Evolutionary conservation across 2,113 vertebrate species (phyloP).

Genomic region (Vanacampus margaritifer): DNA sequence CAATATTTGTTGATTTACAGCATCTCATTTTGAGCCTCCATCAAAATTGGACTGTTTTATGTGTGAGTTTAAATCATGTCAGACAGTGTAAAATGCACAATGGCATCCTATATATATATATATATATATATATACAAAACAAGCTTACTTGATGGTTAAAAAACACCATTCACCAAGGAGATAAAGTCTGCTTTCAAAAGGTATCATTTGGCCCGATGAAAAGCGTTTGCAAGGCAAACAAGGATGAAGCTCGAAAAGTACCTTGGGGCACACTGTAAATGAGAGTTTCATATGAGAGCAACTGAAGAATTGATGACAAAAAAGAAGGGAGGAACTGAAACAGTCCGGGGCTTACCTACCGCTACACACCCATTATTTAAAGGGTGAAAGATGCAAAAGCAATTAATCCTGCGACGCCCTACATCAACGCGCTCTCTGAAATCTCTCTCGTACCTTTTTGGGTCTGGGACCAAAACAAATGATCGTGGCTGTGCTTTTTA

Average conservation of each 20-base stretch:
- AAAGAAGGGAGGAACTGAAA: not conserved
- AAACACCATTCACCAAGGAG: not conserved
- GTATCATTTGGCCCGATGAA: not conserved
- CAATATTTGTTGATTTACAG: not conserved
- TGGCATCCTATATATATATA: not conserved
- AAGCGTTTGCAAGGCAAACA: constrained; percentile 2
- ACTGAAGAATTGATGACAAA: not conserved
- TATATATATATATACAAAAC: not conserved
- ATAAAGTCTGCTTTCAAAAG: not conserved
- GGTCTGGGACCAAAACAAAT: no score
- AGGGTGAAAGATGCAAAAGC: not conserved
- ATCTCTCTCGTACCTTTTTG: not conserved
- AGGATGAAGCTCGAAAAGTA: not conserved
- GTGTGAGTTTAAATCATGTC: not conserved
- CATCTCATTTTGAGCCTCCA: not conserved
- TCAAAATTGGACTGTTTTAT: not conserved
- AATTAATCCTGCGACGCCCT: not conserved
- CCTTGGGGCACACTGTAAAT: constrained; percentile 6
- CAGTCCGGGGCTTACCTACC: not conserved
- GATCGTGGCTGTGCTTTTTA: no score
- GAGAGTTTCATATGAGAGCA: constrained; percentile 4
- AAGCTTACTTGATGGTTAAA: not conserved
- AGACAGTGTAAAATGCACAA: not conserved
- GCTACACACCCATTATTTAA: not conserved
- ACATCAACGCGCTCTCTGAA: not conserved